Evolutionary conservation across 1,140 invertebrate genomes (phyloP).

Genomic region (Papilio polyxenes): DNA sequence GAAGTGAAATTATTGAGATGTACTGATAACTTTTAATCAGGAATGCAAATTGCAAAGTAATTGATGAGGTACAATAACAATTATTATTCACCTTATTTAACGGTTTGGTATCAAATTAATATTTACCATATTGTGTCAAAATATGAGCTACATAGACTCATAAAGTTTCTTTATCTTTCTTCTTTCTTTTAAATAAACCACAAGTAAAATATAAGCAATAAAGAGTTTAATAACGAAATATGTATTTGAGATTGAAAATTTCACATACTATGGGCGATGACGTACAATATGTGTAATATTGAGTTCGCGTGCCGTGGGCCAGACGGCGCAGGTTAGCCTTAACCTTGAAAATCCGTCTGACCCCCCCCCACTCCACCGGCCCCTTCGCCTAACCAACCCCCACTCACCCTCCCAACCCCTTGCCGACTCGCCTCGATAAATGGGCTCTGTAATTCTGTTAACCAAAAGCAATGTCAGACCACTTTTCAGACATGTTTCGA

Average conservation of each 20-base stretch:
- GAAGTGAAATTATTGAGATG: too few relatives aligned
- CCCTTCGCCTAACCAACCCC: conserved; percentile 34
- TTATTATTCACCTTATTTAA: too few relatives aligned
- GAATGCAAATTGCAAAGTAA: not conserved
- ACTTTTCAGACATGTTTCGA: conserved; percentile 36
- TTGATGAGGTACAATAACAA: too few relatives aligned
- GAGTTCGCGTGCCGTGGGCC: conserved; percentile 40
- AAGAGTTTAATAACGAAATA: conserved; percentile 18
- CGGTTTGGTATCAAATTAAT: too few relatives aligned
- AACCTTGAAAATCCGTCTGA: conserved; percentile 76
- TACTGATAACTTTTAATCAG: too few relatives aligned
- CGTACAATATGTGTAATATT: conserved; percentile 36
- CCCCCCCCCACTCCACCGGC: conserved; percentile 51
- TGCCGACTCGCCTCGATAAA: conserved; percentile 59
- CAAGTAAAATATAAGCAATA: not conserved
- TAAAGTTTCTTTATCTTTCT: not conserved
- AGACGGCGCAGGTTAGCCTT: conserved; percentile 59
- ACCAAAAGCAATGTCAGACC: conserved; percentile 53
- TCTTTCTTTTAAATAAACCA: not conserved
- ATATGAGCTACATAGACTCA: not conserved
- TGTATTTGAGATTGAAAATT: conserved; percentile 25
- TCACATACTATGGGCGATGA: conserved; percentile 15
- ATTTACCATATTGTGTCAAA: not conserved
- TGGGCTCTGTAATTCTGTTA: conserved; percentile 60
- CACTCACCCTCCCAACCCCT: conserved; percentile 44